Conservation (phyloP, 1,140 invertebrate genomes). For the Trichonephila clavipes region DNA sequence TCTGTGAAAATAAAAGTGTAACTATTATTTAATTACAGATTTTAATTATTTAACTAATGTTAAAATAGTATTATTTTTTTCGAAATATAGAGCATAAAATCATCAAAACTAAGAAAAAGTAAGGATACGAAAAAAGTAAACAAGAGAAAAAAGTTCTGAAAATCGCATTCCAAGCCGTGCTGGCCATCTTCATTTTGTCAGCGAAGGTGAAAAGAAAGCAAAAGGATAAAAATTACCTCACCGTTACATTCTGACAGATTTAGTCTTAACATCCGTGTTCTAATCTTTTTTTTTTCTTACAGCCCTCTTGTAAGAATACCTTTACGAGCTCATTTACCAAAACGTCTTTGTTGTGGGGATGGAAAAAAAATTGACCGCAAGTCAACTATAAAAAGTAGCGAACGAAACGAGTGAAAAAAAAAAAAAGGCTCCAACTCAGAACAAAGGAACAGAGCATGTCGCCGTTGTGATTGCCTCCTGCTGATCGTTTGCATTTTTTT, state of each 20-base stretch:
- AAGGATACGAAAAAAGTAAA: neutral
- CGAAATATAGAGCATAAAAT: too few species aligned
- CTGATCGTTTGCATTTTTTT: constrained; percentile 16
- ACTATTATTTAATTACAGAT: too few species aligned
- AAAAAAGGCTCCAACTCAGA: neutral
- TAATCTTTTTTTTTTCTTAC: neutral
- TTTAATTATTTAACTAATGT: too few species aligned
- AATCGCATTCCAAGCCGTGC: neutral
- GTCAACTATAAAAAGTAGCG: constrained; percentile 6
- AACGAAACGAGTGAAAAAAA: neutral
- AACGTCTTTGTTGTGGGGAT: neutral
- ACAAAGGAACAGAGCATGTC: constrained; percentile 19
- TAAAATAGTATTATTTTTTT: too few species aligned
- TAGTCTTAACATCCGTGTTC: neutral
- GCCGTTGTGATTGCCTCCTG: constrained; percentile 17
- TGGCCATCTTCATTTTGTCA: neutral
- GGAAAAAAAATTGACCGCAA: neutral
- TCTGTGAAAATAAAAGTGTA: too few species aligned
- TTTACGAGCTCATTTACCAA: neutral
- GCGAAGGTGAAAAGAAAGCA: neutral
- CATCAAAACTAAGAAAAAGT: neutral
- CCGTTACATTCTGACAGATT: neutral
- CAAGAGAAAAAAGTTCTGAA: neutral
- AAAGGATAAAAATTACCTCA: neutral
- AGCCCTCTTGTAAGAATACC: neutral